Evolutionary conservation across 2,797 vertebrate species (phyloP).

Genomic region (Chloroceryle amazona): DNA sequence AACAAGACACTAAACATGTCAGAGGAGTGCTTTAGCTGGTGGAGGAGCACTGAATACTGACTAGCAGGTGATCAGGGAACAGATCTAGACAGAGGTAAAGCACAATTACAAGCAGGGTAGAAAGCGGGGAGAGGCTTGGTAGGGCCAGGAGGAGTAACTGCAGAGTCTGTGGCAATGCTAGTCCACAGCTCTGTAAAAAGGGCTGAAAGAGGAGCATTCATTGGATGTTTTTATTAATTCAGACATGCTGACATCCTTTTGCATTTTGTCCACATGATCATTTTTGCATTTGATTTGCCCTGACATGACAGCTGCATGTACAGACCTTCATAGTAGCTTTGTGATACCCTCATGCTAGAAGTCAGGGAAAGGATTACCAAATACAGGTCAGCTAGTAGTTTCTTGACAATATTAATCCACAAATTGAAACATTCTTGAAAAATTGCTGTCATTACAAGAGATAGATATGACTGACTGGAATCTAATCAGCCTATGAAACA

Average conservation of each 20-base stretch:
- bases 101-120: background rate
- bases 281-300: background rate
- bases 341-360: background rate
- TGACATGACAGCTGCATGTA: background rate
- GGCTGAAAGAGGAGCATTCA: background rate
- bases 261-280: background rate
- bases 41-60: background rate
- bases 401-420: background rate
- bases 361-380: background rate
- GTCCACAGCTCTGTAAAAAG: background rate
- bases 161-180: background rate
- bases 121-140: background rate
- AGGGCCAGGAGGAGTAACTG: background rate
- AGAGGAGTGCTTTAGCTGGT: background rate
- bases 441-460: background rate
- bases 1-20: background rate
- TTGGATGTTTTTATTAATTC: background rate
- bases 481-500: background rate
- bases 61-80: background rate
- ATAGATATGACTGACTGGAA: background rate
- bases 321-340: background rate
- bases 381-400: background rate
- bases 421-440: conserved; percentile 17
- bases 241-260: background rate
- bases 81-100: background rate